These are phyloP conservation scores for Athene noctua DNA, from an alignment of 2,113 vertebrate species.

Conservation along the genomic window DNA sequence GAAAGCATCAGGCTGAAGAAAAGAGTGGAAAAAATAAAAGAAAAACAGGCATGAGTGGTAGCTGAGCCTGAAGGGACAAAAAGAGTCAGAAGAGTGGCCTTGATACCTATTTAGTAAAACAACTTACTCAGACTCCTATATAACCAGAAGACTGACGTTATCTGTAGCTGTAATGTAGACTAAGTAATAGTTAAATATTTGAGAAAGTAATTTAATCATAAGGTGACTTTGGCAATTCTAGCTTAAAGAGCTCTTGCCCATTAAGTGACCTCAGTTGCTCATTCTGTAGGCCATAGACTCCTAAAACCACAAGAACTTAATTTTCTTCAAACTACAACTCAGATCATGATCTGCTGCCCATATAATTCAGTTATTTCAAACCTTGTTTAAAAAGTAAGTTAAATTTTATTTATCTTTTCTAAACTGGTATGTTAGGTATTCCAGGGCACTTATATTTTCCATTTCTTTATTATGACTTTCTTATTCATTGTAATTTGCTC, in stretches of 20 bases:
- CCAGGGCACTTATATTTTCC: neutral
- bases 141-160: neutral
- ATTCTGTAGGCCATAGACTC: neutral
- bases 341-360: neutral
- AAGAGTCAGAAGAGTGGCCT: neutral
- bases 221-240: neutral
- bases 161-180: neutral
- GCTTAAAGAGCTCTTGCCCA: neutral
- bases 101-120: neutral
- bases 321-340: neutral
- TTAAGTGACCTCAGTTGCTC: neutral
- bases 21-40: neutral
- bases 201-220: neutral
- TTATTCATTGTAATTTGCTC: neutral
- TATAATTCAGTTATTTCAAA: neutral
- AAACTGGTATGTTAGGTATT: neutral
- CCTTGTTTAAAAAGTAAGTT: neutral
- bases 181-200: neutral
- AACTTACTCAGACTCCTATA: neutral
- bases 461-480: neutral
- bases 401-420: neutral
- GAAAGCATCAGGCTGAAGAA: neutral
- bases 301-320: neutral
- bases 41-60: neutral
- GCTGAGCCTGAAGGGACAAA: neutral